Percentiles rank a stretch among this genome's conserved stretches.
These are phyloP conservation scores for Labeo calbasu DNA, from an alignment of 2,797 vertebrate species.

Conservation along the genomic window DNA sequence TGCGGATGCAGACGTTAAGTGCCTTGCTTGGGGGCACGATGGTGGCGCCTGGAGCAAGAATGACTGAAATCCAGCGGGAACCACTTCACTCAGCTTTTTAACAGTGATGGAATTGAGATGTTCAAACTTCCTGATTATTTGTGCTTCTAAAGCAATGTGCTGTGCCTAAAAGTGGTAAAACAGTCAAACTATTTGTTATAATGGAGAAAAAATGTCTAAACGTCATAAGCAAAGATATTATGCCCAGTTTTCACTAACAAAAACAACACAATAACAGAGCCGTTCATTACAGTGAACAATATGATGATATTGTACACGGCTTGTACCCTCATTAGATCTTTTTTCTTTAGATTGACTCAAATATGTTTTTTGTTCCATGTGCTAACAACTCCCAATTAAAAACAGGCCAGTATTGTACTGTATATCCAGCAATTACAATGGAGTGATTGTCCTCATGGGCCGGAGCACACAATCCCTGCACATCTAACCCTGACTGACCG, in stretches of 20 bases:
- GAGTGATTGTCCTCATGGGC: background rate
- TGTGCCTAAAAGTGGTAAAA: background rate
- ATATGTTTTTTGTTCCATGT: background rate
- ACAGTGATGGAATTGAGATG: background rate
- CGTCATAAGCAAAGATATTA: background rate
- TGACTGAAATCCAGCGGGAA: background rate
- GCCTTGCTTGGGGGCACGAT: background rate
- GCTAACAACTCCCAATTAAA: slow-evolving; percentile 13
- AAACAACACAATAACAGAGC: background rate
- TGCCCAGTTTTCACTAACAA: background rate
- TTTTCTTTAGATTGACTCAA: background rate
- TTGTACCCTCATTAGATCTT: background rate
- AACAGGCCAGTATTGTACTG: background rate
- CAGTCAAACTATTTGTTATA: background rate
- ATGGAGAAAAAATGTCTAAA: background rate
- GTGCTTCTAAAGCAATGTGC: background rate
- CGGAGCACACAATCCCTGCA: background rate
- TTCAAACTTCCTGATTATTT: background rate
- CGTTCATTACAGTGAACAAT: background rate
- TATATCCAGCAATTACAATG: slow-evolving; percentile 6
- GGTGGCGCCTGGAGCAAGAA: slow-evolving; percentile 9
- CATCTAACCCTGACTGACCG: background rate
- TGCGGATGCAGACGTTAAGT: slow-evolving; percentile 20
- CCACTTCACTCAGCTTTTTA: background rate
- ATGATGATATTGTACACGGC: background rate